phyloP scores from a whole-genome alignment of 1,140 invertebrate genomes.

The Tetraneura akinire region DNA sequence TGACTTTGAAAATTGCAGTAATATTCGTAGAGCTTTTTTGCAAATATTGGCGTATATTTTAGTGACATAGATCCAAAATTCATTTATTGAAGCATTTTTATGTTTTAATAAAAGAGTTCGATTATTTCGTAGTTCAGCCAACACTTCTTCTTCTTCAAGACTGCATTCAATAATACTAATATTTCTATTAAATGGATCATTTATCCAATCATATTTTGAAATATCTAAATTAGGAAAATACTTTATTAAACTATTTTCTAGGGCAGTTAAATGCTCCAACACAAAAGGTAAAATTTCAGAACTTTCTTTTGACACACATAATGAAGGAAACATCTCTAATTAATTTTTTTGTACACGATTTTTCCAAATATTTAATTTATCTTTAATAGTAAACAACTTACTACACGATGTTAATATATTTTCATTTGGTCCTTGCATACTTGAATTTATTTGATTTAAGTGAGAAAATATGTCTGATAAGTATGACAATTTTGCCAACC shows the following conservation, averaged over 20 bases:
- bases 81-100: background rate
- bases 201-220: no score
- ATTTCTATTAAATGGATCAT: no score
- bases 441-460: conserved; percentile 1
- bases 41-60: background rate
- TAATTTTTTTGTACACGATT: background rate
- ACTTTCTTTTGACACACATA: background rate
- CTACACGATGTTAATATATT: background rate
- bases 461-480: background rate
- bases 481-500: background rate
- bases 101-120: background rate
- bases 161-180: background rate
- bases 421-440: background rate
- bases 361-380: conserved; percentile 1
- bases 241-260: background rate
- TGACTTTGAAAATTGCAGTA: background rate
- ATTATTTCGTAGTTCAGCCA: background rate
- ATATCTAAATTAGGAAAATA: no score
- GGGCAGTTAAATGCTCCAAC: background rate
- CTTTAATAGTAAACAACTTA: conserved; percentile 11
- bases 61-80: background rate
- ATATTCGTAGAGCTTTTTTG: background rate
- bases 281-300: background rate
- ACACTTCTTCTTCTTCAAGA: no score
- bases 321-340: background rate